These are phyloP conservation scores for Chaetura pelagica DNA, from an alignment of 2,113 vertebrate genomes.

Conservation along the genomic window DNA sequence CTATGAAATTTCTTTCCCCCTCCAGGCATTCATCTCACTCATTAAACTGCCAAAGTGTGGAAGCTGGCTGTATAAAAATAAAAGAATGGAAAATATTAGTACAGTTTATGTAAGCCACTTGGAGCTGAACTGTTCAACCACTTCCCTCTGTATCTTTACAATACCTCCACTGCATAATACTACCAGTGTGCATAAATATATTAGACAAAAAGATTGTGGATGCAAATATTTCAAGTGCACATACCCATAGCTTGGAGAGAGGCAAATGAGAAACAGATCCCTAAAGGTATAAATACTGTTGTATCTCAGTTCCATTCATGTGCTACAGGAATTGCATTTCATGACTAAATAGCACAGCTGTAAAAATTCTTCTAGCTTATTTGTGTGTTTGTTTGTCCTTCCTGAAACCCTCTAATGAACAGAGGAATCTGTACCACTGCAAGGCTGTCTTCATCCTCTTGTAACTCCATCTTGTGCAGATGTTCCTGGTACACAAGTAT, in stretches of 20 bases:
- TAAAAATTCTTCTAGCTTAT: not conserved
- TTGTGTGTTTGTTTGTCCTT: not conserved
- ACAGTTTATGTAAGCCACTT: not conserved
- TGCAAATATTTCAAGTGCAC: not conserved
- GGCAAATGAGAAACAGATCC: not conserved
- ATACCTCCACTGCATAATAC: not conserved
- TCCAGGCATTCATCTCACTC: not conserved
- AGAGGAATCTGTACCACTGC: not conserved
- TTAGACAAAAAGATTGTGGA: not conserved
- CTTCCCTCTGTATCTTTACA: not conserved
- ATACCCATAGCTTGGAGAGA: not conserved
- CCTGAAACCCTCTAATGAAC: not conserved
- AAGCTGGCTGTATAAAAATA: not conserved
- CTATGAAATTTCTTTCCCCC: not conserved
- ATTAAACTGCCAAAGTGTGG: not conserved
- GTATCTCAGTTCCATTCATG: not conserved
- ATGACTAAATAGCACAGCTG: not conserved
- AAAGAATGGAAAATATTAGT: conserved; percentile 12
- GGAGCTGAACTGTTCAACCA: not conserved
- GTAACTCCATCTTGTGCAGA: not conserved
- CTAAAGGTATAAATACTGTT: not conserved
- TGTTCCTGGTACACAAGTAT: not conserved
- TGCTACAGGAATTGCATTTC: not conserved
- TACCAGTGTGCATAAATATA: not conserved
- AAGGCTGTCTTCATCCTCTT: not conserved